phyloP scores from a whole-genome alignment of 2,797 vertebrate species.

The Bovichtus variegatus region DNA sequence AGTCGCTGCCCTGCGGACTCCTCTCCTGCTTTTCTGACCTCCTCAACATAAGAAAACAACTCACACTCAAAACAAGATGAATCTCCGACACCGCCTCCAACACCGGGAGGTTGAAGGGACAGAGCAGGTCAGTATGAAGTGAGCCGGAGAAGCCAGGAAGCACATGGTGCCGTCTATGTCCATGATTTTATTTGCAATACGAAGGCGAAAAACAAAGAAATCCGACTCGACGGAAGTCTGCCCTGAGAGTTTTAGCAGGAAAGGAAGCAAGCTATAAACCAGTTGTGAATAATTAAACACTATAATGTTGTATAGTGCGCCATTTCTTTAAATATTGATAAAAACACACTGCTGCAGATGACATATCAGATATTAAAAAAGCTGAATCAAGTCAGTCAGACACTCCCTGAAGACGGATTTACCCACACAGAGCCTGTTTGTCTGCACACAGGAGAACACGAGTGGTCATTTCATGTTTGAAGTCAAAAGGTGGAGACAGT shows the following conservation, averaged over 20 bases:
- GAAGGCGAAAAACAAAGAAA: not conserved
- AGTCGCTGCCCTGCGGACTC: not conserved
- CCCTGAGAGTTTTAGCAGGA: slow-evolving; percentile 1
- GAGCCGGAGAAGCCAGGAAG: not conserved
- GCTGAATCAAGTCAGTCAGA: slow-evolving; percentile 33
- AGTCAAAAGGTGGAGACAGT: not conserved
- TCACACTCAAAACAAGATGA: not conserved
- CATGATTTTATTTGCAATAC: not conserved
- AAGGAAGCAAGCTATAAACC: slow-evolving; percentile 5
- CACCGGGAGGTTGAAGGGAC: not conserved
- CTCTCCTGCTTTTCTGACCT: not conserved
- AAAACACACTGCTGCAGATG: slow-evolving; percentile 26
- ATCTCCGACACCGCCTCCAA: not conserved
- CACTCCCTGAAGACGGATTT: slow-evolving; percentile 34
- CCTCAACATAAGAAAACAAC: not conserved
- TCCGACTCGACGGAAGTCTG: not conserved
- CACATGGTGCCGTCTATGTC: not conserved
- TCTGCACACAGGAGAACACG: not conserved
- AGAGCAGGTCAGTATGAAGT: not conserved
- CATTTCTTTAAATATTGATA: slow-evolving; percentile 55
- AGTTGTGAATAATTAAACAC: slow-evolving; percentile 55
- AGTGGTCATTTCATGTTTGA: not conserved
- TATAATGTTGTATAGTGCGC: slow-evolving; percentile 39
- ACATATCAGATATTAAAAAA: slow-evolving; percentile 15
- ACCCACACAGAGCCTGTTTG: not conserved